Evolutionary conservation across 2,888 invertebrate genomes (phyloP), one percentile per base, ranked within the genome.

Genomic region (Spicauda simplicius): DNA sequence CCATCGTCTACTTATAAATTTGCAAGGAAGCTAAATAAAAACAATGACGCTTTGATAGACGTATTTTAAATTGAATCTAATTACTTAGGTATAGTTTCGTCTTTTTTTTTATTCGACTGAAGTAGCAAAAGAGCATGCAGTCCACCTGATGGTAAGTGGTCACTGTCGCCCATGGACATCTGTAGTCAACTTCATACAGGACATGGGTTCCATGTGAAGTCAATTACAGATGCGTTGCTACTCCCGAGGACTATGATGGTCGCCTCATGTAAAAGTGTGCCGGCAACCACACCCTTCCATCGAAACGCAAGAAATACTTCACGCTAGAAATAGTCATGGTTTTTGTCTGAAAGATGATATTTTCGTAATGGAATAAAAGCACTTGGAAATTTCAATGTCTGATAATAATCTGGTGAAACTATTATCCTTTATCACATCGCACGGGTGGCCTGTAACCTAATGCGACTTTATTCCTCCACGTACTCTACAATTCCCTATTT

Each of bases 1-100:
- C 70, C 72, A 73, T 69, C 68, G 67, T 70, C 72, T 62, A 70
- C 68, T 71, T 67, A 70, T 73, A 71, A 50, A 72, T 68, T 73
- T 67, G 71, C 70, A 37, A 72, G 16, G 2, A n/a, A n/a, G 45
- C n/a, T 45, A n/a, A 45, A 45, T n/a, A 45, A 45, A 45, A 14
- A 45, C 5, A 45, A 45, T 45, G 45, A n/a, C n/a, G 45, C 4
- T n/a, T n/a, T n/a, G 5, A n/a, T 5, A 3, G n/a, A 11, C 11
- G 12, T 37, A 45, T n/a, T 41, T 41, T 14, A 50, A 1, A 16
- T 5, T n/a, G 48, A 16, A 11, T 2, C 48, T 16, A 48, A 48
- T 48, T 48, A 48, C n/a, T 48, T 0, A 16, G 16, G 48, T 48
- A 37, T 37, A 11, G 37, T 37, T 37, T 37, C 0, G 0, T 33